phyloP scores from a whole-genome alignment of 2,888 invertebrate species.

The Bruchidius siliquastri region DNA sequence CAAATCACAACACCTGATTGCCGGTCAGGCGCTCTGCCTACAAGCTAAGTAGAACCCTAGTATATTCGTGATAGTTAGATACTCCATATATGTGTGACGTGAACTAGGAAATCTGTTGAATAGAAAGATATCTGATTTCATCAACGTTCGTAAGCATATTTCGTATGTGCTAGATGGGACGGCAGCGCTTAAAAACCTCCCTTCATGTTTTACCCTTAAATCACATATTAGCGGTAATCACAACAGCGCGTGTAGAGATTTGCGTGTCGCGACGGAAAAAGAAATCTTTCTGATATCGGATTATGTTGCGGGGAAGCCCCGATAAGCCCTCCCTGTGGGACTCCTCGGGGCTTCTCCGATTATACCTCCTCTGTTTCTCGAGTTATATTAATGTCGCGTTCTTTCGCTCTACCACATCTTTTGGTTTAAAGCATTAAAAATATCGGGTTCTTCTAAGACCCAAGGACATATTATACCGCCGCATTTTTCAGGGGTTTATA shows the following conservation, averaged over 20 bases:
- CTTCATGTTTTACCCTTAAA: too few relatives aligned
- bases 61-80: too few relatives aligned
- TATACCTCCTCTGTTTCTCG: neutral
- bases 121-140: too few relatives aligned
- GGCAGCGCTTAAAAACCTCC: too few relatives aligned
- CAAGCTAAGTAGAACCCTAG: too few relatives aligned
- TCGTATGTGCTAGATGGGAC: too few relatives aligned
- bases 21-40: too few relatives aligned
- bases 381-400: neutral
- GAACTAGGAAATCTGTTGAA: too few relatives aligned
- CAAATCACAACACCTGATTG: too few relatives aligned
- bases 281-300: constrained; percentile 33
- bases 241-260: constrained; percentile 13
- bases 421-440: neutral
- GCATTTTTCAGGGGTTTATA: neutral
- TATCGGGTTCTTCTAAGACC: neutral
- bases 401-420: neutral
- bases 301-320: constrained; percentile 32
- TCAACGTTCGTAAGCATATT: too few relatives aligned
- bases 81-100: too few relatives aligned
- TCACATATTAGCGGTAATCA: neutral
- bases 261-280: constrained; percentile 28
- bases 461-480: neutral
- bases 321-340: constrained; percentile 20
- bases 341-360: constrained; percentile 1